A percentile compares a stretch with the other conserved stretches of the same genome.
phyloP scores from a whole-genome alignment of 1,140 invertebrate genomes.

The Sitodiplosis mosellana region DNA sequence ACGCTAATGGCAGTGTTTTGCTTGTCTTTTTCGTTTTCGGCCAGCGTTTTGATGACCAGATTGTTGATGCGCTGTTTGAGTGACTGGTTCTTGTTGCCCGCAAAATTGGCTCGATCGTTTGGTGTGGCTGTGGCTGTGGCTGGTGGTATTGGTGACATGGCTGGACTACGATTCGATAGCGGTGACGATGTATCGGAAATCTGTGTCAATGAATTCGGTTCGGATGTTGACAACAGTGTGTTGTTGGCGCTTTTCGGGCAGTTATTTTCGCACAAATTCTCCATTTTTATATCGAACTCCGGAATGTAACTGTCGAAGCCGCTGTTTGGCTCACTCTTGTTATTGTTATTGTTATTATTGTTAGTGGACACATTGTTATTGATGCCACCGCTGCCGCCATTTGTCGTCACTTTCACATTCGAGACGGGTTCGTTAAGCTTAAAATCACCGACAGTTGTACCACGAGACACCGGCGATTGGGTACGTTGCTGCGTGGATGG shows the following conservation, averaged over 20 bases:
- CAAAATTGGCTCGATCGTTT: slow-evolving; percentile 23
- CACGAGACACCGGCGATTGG: slow-evolving; percentile 14
- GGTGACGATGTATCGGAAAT: slow-evolving; percentile 4
- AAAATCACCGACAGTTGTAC: slow-evolving; percentile 13
- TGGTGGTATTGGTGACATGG: slow-evolving; percentile 17
- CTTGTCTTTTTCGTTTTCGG: slow-evolving; percentile 73
- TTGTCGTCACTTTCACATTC: slow-evolving; percentile 9
- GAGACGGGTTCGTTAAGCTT: slow-evolving; percentile 23
- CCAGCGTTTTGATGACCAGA: slow-evolving; percentile 70
- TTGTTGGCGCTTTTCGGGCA: slow-evolving; percentile 16
- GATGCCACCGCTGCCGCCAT: too few species aligned
- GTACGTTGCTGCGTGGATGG: too few species aligned
- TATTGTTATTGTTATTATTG: slow-evolving; percentile 8
- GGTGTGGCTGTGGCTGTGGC: slow-evolving; percentile 26
- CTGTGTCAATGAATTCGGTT: slow-evolving; percentile 3
- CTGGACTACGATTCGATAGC: slow-evolving; percentile 23
- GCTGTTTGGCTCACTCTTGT: slow-evolving; percentile 17
- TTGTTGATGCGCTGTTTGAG: slow-evolving; percentile 74
- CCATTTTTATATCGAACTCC: slow-evolving; percentile 17
- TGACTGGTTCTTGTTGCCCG: slow-evolving; percentile 39
- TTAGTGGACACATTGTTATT: slow-evolving; percentile 1
- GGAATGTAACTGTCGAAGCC: slow-evolving; percentile 24
- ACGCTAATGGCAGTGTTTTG: slow-evolving; percentile 24
- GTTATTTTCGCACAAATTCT: slow-evolving; percentile 23
- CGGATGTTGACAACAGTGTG: slow-evolving; percentile 12